Percentiles rank a stretch among this genome's conserved stretches.
Conservation (phyloP, 2,113 vertebrate genomes). For the Phyllostomus hastatus region DNA sequence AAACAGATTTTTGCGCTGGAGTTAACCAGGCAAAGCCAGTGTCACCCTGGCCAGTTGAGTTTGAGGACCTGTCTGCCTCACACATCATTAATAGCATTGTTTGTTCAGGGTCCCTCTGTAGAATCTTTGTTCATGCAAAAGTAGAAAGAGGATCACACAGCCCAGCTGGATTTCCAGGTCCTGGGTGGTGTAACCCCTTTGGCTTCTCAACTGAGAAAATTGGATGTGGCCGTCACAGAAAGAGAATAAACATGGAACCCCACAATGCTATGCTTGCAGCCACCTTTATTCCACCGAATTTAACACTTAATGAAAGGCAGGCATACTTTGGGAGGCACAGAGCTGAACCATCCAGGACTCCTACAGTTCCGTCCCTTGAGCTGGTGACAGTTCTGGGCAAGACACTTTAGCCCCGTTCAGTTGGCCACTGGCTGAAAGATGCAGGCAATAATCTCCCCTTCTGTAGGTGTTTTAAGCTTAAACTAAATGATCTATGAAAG, state of each 20-base stretch:
- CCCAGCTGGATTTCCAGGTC: slow-evolving; percentile 58
- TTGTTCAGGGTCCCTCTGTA: neutral
- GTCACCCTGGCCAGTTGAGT: neutral
- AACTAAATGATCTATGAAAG: neutral
- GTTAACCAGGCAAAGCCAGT: neutral
- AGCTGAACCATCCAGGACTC: neutral
- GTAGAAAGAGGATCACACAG: slow-evolving; percentile 16
- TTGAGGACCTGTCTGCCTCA: neutral
- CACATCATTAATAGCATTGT: neutral
- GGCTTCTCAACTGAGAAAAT: slow-evolving; percentile 57
- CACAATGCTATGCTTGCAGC: neutral
- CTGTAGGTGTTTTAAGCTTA: neutral
- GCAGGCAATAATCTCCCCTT: neutral
- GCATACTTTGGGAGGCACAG: neutral
- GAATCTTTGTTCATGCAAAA: slow-evolving; percentile 43
- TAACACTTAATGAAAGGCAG: slow-evolving; percentile 1
- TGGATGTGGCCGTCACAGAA: slow-evolving; percentile 47
- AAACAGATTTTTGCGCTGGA: neutral
- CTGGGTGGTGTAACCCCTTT: slow-evolving; percentile 45
- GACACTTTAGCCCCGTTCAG: neutral
- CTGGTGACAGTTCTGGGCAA: neutral
- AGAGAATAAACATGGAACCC: slow-evolving; percentile 41
- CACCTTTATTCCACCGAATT: slow-evolving; percentile 32
- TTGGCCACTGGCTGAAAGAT: neutral
- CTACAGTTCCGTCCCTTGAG: neutral